Base-by-base conservation (phyloP, 2,113 vertebrate genomes). In the Nibea albiflora region DNA sequence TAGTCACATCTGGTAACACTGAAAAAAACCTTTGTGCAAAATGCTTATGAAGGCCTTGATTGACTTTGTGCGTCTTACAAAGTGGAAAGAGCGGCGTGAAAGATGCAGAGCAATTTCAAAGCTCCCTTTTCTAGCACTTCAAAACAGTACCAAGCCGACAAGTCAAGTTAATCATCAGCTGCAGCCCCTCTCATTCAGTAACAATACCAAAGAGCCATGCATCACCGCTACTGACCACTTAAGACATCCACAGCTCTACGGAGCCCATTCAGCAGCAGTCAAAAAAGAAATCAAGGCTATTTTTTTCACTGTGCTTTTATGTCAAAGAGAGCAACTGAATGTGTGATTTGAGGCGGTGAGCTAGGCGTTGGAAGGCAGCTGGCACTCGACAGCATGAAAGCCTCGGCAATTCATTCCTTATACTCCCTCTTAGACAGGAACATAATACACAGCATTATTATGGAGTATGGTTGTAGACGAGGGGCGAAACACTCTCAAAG, bases 211-310 rank as follows among this genome's bases (percentile, higher is more conserved):
- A 86, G 87, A 92, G 90, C 90, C 78, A 74, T 74, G 86, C 88
- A 85, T 90, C 86, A 85, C 85, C 70, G 83, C 83, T 57, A 67
- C 86, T 90, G 92, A 91, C 87, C 91, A 90, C 90, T 93, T 92
- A 90, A 93, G 90, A 87, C 91, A 91, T 87, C 87, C 89, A 92
- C 92, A 58, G 91, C 90, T 90, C 90, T 46, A 66, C 88, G 62
- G 83, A 88, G 85, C 82, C 90, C 87, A 87, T 92, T 93, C 91
- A 91, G 78, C 69, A 26, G 80, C 78, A 72, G 76, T 86, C 84
- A 76, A 85, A 92, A 92, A 92, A 86, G 82, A 95, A 95, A 94
- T 95, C 88, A 94, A 86, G 88, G 88, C 92, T 91, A 87, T 90
- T 94, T 94, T 93, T 92, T 87, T 65, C 78, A 64, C 82, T 84